Evolutionary conservation across 2,113 vertebrate genomes (phyloP), one percentile per base, ranked within the genome.

Genomic region (Protobothrops flavoviridis): DNA sequence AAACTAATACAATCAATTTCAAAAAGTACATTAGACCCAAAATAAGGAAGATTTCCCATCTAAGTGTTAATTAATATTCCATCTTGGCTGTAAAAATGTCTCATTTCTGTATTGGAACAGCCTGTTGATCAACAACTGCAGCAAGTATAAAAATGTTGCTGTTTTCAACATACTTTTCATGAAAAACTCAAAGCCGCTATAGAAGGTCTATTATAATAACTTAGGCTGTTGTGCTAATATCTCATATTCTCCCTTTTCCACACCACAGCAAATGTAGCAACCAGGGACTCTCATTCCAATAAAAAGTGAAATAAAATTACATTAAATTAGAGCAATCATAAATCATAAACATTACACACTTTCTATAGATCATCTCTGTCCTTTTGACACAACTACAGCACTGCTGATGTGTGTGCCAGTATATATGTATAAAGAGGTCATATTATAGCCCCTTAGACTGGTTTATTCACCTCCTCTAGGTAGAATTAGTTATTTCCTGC

Each of bases 281-380:
- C 93, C 26, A 95, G 23, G 89, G n/a, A 39, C 55, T 91, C 26
- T 21, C 93, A 88, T 95, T 96, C 88, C 90, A 93, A 89, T 85
- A 69, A 95, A 93, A 95, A 96, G 20, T 39, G 92, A 94, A 96
- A 92, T 94, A 94, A 96, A 97, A 94, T 2, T 20, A 86, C 39
- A 87, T 91, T 93, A 88, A 94, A 26, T 90, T 92, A 92, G 91
- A n/a, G 24, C 52, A 3, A 1, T 93, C 94, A 87, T 95, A 96
- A 96, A 94, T 94, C 92, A 21, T 81, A 94, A 17, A 48, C 5
- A 74, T 10, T 50, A 87, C 69, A 88, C 53, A 92, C 96, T 96
- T 96, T 93, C 57, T 5, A 1, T 91, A 95, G 88, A 94, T 91
- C 43, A 92, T 1, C 55, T 96, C 64, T 93, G 48, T 43, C 93